phyloP scores from a whole-genome alignment of 2,888 invertebrate genomes.

The Siphonodentalium dalli region DNA sequence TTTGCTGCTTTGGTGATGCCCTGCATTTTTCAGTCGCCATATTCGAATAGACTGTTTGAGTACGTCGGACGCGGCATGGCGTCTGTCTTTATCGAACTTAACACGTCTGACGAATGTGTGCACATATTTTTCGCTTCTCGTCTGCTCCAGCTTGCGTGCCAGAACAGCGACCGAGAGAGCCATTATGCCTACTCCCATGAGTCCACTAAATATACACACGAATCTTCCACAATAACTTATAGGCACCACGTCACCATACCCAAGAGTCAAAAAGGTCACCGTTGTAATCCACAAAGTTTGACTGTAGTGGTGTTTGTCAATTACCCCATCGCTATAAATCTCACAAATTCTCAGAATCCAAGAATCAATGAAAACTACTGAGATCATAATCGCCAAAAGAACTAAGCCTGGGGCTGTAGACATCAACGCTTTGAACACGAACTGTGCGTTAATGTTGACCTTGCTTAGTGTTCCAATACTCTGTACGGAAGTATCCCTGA shows the following conservation, averaged over 20 bases:
- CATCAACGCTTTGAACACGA: conserved; percentile 52
- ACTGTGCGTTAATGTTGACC: conserved; percentile 51
- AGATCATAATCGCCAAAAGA: conserved; percentile 41
- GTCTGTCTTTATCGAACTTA: conserved; percentile 39
- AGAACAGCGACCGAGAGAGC: conserved; percentile 52
- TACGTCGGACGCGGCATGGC: conserved; percentile 43
- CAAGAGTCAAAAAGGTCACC: conserved; percentile 51
- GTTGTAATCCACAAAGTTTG: conserved; percentile 54
- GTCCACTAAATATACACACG: conserved; percentile 44
- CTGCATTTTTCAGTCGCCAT: conserved; percentile 38
- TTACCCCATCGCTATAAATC: conserved; percentile 39
- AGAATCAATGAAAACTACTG: conserved; percentile 45
- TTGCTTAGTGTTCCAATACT: conserved; percentile 52
- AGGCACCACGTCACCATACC: conserved; percentile 53
- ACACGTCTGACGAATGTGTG: conserved; percentile 50
- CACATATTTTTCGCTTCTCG: conserved; percentile 47
- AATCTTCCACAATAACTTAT: conserved; percentile 47
- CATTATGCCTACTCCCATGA: conserved; percentile 55
- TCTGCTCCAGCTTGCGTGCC: conserved; percentile 51
- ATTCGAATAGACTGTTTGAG: conserved; percentile 40
- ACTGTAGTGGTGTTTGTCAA: conserved; percentile 36
- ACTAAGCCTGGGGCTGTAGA: conserved; percentile 43
- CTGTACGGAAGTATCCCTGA: conserved; percentile 51
- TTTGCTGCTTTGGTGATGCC: conserved; percentile 27
- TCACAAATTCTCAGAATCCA: conserved; percentile 51